Conservation (phyloP, 2,113 vertebrate genomes). For the Gymnarchus niloticus region DNA sequence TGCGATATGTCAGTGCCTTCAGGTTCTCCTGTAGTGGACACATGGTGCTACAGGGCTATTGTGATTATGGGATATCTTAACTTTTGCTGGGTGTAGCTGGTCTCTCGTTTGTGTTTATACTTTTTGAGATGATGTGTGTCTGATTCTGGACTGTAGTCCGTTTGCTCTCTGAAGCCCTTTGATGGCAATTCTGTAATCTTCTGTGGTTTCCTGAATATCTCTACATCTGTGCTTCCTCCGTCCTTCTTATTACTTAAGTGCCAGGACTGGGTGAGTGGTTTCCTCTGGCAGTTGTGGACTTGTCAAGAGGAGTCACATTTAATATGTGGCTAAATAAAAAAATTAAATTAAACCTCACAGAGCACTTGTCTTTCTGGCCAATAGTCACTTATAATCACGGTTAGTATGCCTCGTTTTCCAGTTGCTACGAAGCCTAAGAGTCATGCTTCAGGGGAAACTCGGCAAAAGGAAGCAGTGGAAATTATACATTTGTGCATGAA, state of each 20-base stretch:
- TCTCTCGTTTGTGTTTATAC: not conserved
- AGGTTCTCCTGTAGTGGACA: not conserved
- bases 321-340: not conserved
- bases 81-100: not conserved
- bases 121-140: not conserved
- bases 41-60: not conserved
- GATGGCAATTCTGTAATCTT: not conserved
- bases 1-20: not conserved
- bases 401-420: not conserved
- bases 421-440: not conserved
- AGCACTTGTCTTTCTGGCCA: not conserved
- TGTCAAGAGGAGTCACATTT: not conserved
- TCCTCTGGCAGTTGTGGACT: not conserved
- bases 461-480: slow-evolving; percentile 45
- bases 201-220: not conserved
- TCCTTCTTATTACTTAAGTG: not conserved
- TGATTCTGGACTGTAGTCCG: not conserved
- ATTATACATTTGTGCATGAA: slow-evolving; percentile 39
- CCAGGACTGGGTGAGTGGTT: not conserved
- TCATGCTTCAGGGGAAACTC: not conserved
- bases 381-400: not conserved
- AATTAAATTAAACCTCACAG: not conserved
- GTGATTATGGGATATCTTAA: not conserved
- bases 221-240: not conserved
- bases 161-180: not conserved